phyloP scores from a whole-genome alignment of 2,113 vertebrate genomes.

The Lophochroa leadbeateri region DNA sequence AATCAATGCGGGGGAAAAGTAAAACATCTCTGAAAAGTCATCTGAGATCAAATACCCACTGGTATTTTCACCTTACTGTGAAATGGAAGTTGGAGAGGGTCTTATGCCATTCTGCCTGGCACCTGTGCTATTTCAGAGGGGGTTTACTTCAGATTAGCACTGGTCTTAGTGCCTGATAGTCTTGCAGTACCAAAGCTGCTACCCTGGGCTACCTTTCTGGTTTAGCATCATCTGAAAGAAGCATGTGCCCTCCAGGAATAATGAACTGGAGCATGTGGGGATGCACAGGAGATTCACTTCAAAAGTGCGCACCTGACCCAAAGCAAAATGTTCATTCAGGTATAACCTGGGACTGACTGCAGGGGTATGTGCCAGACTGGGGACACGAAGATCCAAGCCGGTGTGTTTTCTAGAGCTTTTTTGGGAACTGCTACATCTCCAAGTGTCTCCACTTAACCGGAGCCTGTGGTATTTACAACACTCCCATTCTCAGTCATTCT shows the following conservation, averaged over 20 bases:
- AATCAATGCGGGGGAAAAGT: rapidly evolving
- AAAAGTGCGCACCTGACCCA: background rate
- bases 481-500: background rate
- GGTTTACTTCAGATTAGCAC: background rate
- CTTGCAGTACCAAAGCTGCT: background rate
- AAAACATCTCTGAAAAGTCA: background rate
- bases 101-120: background rate
- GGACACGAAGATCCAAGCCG: rapidly evolving
- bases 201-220: background rate
- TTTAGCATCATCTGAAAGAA: background rate
- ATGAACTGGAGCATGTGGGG: background rate
- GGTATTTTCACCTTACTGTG: background rate
- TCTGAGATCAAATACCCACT: background rate
- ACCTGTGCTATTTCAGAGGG: background rate
- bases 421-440: no score
- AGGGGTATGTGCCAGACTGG: background rate
- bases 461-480: background rate
- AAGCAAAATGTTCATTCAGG: background rate
- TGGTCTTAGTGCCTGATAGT: rapidly evolving
- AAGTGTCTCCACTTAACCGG: background rate
- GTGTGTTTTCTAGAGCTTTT: background rate
- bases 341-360: background rate
- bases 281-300: background rate
- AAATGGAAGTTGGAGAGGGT: background rate
- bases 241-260: rapidly evolving